These are phyloP conservation scores for Psophia crepitans DNA, from an alignment of 2,113 vertebrate species.

Conservation along the genomic window DNA sequence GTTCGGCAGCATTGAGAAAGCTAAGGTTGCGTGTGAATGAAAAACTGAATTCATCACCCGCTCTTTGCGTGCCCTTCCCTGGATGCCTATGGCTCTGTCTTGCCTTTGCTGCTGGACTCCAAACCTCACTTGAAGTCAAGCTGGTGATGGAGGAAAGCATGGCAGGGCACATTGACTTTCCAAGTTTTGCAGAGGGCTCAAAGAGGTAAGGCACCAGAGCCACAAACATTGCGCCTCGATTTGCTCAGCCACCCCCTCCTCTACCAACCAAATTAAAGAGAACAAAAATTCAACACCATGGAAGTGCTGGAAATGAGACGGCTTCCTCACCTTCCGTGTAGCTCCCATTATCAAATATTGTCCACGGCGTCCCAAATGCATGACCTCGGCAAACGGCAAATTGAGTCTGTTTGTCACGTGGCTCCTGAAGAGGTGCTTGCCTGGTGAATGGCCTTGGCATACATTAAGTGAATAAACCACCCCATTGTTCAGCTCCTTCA, in stretches of 20 bases:
- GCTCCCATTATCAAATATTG: neutral
- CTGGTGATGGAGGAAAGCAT: accelerated
- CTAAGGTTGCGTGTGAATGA: neutral
- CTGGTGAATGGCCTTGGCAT: slow-evolving; percentile 60
- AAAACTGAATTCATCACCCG: neutral
- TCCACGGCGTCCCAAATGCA: neutral
- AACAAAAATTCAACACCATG: neutral
- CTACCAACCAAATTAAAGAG: neutral
- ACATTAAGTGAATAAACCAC: slow-evolving; percentile 41
- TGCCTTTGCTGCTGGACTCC: neutral
- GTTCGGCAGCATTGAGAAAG: neutral
- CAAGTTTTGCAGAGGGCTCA: neutral
- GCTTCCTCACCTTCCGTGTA: neutral
- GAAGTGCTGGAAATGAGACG: neutral
- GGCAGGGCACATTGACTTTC: neutral
- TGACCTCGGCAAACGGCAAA: neutral
- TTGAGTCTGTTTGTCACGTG: slow-evolving; percentile 1
- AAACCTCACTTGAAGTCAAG: neutral
- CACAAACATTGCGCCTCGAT: neutral
- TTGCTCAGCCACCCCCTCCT: neutral
- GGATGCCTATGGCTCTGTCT: accelerated
- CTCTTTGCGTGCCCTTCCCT: neutral
- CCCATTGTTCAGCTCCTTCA: slow-evolving; percentile 53
- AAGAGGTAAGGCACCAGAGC: neutral
- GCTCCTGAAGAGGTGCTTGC: slow-evolving; percentile 43